phyloP scores from a whole-genome alignment of 2,888 invertebrate genomes.

The Miltochrista miniata region DNA sequence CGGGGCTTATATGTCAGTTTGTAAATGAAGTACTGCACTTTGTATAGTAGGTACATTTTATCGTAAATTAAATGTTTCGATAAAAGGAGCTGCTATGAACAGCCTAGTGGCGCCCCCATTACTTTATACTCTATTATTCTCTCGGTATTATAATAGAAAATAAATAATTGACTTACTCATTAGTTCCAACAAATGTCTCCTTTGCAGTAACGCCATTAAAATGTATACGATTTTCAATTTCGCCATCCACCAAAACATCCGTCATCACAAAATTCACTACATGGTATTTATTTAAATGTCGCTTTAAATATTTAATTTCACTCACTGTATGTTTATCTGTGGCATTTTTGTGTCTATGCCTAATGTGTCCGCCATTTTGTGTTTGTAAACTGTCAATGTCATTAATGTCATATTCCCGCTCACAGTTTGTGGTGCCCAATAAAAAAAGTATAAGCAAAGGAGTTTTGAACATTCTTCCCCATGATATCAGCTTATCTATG shows the following conservation, averaged over 20 bases:
- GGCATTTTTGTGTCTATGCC: conserved; percentile 55
- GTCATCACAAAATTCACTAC: conserved; percentile 86
- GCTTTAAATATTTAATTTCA: conserved; percentile 69
- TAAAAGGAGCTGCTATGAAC: too few relatives aligned
- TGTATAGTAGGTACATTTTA: too few relatives aligned
- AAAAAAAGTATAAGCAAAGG: conserved; percentile 67
- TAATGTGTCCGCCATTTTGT: conserved; percentile 36
- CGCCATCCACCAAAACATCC: conserved; percentile 87
- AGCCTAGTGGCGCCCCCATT: too few relatives aligned
- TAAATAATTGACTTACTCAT: conserved; percentile 69
- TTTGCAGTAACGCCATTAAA: conserved; percentile 86
- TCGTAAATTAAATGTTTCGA: not conserved
- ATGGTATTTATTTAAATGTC: conserved; percentile 70
- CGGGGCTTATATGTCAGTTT: too few relatives aligned
- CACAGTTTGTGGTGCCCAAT: conserved; percentile 69
- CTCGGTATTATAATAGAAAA: not conserved
- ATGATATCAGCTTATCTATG: conserved; percentile 56
- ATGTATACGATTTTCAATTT: conserved; percentile 86
- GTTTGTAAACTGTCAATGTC: conserved; percentile 39
- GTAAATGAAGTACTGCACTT: too few relatives aligned
- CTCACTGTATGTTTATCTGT: conserved; percentile 55
- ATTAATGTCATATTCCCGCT: conserved; percentile 54
- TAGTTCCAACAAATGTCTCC: conserved; percentile 84
- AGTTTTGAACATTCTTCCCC: conserved; percentile 67
- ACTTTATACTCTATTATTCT: too few relatives aligned